Base-by-base conservation (phyloP, 2,113 vertebrate species). In the Lophotis ruficrista region DNA sequence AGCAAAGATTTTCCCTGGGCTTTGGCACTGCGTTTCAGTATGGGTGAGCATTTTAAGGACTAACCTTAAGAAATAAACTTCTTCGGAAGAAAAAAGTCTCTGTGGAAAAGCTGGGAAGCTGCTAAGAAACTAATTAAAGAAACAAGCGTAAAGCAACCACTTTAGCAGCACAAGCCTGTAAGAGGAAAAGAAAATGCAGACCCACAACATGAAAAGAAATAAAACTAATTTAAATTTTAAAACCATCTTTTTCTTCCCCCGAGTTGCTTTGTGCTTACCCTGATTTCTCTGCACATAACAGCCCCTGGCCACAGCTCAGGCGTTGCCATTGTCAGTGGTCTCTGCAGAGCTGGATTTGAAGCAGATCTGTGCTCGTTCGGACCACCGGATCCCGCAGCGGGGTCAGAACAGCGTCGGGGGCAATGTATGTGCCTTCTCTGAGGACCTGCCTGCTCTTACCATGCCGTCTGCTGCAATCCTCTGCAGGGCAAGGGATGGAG, bases 41-140 rank as follows among this genome's bases (percentile, higher is more conserved):
- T 18, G 24, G 76, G 53, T 61, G 73, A 95, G 66, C 45, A 85
- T 64, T 92, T 94, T 78, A 73, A 95, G 94, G 57, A 68, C 89
- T 89, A 94, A 94, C 72, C 72, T 87, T 84, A 94, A 86, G 87
- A 91, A 96, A 88, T 28, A 70, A 86, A 81, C 76, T 90, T 60
- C 53, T 89, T 81, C 69, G 75, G 93, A 85, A 87, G 71, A 66
- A 90, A 65, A 65, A 95, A n/a, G 23, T 83, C 94, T 96, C 94
- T 53, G 10, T 43, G 93, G 92, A 84, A 88, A 94, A 93, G 53
- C 83, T 81, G 85, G 51, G 71, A 76, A 88, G 51, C 64, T 94
- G 83, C 79, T 86, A 93, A 91, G 90, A 61, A 94, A 70, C 90
- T 94, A 89, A 96, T 96, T 96, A 94, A 93, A 90, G 88, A 76